A percentile compares a stretch with the other conserved stretches of the same genome.
These are phyloP conservation scores for Seriola dumerili DNA, from an alignment of 2,113 vertebrate species.

Conservation along the genomic window DNA sequence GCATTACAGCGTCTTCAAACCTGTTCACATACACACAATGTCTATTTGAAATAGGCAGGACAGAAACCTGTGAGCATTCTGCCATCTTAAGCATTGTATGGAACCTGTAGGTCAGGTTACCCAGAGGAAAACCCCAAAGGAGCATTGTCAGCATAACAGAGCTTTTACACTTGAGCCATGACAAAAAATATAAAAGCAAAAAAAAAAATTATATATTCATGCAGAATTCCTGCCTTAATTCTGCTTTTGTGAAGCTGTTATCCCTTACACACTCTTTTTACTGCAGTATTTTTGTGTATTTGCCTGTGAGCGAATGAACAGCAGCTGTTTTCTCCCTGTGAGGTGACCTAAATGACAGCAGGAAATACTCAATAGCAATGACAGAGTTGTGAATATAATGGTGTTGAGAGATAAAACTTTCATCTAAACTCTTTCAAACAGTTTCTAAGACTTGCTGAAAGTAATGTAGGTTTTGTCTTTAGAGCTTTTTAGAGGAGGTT, in stretches of 20 bases:
- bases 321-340: slow-evolving; percentile 44
- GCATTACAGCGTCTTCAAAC: background rate
- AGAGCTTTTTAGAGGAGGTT: background rate
- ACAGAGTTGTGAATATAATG: too few relatives aligned
- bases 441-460: background rate
- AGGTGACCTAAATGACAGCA: slow-evolving; percentile 26
- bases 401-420: too few relatives aligned
- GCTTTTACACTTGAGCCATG: background rate
- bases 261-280: background rate
- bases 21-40: slow-evolving; percentile 2
- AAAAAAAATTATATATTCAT: background rate
- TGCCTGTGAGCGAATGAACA: slow-evolving; percentile 14
- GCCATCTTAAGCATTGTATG: slow-evolving; percentile 14
- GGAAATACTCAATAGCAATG: background rate
- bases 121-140: slow-evolving; percentile 6
- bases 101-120: slow-evolving; percentile 49
- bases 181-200: background rate
- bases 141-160: slow-evolving; percentile 20
- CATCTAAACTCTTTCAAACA: too few relatives aligned
- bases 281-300: slow-evolving; percentile 7
- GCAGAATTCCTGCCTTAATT: background rate
- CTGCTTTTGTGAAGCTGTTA: background rate
- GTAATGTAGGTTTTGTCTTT: background rate
- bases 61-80: slow-evolving; percentile 35
- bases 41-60: slow-evolving; percentile 31